These are phyloP conservation scores for Mionectes macconnelli DNA, from an alignment of 2,113 vertebrate genomes.

Conservation along the genomic window DNA sequence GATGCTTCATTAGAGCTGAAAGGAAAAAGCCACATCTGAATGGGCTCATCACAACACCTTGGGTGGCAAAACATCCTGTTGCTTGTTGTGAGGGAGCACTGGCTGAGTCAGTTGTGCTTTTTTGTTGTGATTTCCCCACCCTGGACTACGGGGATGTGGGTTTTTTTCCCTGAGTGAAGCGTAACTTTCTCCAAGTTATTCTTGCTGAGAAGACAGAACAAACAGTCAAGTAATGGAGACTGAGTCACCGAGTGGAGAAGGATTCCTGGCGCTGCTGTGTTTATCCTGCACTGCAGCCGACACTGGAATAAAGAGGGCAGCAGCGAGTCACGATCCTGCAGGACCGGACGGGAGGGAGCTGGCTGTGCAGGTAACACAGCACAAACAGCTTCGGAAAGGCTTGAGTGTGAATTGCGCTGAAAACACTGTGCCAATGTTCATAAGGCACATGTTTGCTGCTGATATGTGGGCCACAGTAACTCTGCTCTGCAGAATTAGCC, in stretches of 20 bases:
- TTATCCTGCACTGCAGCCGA: background rate
- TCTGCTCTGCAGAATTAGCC: background rate
- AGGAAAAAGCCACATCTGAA: background rate
- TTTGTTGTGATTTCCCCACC: background rate
- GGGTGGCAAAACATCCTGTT: background rate
- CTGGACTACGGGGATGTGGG: background rate
- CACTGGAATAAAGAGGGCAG: constrained; percentile 4
- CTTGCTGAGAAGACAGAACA: background rate
- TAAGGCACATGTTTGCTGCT: background rate
- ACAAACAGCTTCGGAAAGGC: background rate
- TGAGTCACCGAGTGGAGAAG: background rate
- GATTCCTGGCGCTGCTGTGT: background rate
- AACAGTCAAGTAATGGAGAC: background rate
- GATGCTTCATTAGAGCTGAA: background rate
- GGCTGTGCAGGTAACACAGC: background rate
- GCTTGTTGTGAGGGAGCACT: background rate
- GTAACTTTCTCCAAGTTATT: background rate
- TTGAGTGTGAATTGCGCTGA: background rate
- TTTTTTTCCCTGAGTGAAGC: background rate
- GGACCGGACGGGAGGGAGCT: fast-evolving
- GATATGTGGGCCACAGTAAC: background rate
- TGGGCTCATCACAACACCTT: background rate
- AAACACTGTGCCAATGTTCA: fast-evolving
- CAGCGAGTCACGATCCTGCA: background rate
- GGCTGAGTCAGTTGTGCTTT: background rate